phyloP scores from a whole-genome alignment of 2,888 invertebrate species.

The Microplitis manilae region DNA sequence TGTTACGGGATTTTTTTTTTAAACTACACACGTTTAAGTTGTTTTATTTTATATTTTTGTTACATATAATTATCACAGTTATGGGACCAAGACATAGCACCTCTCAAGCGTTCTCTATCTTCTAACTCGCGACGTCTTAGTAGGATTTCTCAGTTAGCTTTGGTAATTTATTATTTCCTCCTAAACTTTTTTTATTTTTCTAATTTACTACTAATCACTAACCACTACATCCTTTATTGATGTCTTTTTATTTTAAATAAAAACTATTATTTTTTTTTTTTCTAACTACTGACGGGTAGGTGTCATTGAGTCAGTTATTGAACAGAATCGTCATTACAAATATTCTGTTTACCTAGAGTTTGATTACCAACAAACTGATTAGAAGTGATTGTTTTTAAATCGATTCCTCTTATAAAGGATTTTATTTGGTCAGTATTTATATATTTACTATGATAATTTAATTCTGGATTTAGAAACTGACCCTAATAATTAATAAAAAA shows the following conservation, averaged over 20 bases:
- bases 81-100: constrained; percentile 91
- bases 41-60: constrained; percentile 37
- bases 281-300: not conserved
- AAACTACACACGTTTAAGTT: constrained; percentile 8
- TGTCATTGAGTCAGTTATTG: too few species aligned
- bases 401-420: too few species aligned
- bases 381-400: too few species aligned
- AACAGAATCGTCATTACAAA: too few species aligned
- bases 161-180: constrained; percentile 77
- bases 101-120: constrained; percentile 86
- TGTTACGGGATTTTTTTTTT: not conserved
- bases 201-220: not conserved
- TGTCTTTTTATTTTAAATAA: not conserved
- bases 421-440: too few species aligned
- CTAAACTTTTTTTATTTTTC: constrained; percentile 29
- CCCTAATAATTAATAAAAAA: too few species aligned
- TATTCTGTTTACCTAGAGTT: too few species aligned
- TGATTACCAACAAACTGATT: too few species aligned
- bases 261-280: not conserved
- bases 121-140: constrained; percentile 85
- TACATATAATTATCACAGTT: constrained; percentile 74
- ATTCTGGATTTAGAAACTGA: too few species aligned
- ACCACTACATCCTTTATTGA: not conserved
- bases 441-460: too few species aligned
- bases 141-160: constrained; percentile 85